Evolutionary conservation across 2,888 invertebrate genomes (phyloP), one percentile per base, ranked within the genome.

Genomic region (Baccha elongata): DNA sequence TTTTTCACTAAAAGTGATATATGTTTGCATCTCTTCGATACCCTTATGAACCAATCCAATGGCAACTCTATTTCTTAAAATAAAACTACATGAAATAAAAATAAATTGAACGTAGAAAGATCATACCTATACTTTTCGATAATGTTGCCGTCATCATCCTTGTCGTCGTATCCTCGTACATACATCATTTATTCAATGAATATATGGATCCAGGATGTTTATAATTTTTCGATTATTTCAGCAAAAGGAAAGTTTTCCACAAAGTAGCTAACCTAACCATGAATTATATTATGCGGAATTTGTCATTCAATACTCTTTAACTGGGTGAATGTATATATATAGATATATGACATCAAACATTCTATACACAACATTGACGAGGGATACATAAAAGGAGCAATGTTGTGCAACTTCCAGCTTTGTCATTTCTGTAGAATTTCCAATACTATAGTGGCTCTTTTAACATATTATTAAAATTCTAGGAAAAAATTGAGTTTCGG

Each of bases 151-250:
- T 75, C 52, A 29, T 53, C 19, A 32, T 53, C 37, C 32, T 19
- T 42, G 62, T 32, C 32, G 55, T 58, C 48, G 37, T 40, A 23
- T 29, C 17, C 29, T 37, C 26, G n/a, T n/a, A n/a, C n/a, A n/a
- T n/a, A n/a, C n/a, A n/a, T n/a, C n/a, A n/a, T n/a, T n/a, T 44
- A 11, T 15, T 52, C 72, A 42, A 15, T 72, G 32, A 79, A 79
- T 72, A 44, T 3, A 15, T n/a, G 35, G 37, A 68, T 69, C 37
- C 60, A 48, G 79, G 62, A 79, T 74, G 48, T 80, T 74, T 35
- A 80, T 80, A 74, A 80, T 69, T 80, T 74, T 55, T 74, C 55
- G 60, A 74, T 80, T 80, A 80, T 64, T 74, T 80, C 68, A 68
- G 48, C 64, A n/a, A 26, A 58, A 58, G 55, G 35, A 21, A 64